Evolutionary conservation across 2,888 invertebrate species (phyloP).

Genomic region (Notodromas monacha): DNA sequence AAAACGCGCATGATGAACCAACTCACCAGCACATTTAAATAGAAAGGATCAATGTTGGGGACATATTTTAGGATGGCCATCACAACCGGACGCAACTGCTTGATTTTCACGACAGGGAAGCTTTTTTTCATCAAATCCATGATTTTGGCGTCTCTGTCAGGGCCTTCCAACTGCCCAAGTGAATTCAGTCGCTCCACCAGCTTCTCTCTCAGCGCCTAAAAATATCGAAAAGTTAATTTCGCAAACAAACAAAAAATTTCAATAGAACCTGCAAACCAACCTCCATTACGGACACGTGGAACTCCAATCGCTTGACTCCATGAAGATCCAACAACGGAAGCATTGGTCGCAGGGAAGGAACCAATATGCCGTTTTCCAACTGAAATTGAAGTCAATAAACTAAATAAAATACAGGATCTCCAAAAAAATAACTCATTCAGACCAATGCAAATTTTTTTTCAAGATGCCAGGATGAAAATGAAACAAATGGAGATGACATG

Average conservation of each 20-base stretch:
- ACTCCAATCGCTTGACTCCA: conserved; percentile 62
- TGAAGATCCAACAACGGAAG: conserved; percentile 74
- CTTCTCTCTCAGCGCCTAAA: conserved; percentile 28
- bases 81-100: conserved; percentile 61
- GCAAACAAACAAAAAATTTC: no score
- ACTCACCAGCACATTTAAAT: conserved; percentile 34
- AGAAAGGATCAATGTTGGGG: conserved; percentile 67
- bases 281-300: conserved; percentile 71
- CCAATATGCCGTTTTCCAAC: conserved; percentile 58
- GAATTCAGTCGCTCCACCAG: conserved; percentile 49
- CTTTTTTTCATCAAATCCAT: conserved; percentile 66
- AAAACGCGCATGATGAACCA: no score
- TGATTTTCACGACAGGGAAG: conserved; percentile 69
- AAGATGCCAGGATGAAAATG: background rate
- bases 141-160: conserved; percentile 43
- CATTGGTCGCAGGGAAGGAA: conserved; percentile 76
- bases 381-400: no score
- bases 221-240: conserved; percentile 9
- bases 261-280: no score
- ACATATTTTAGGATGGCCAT: conserved; percentile 78
- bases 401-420: background rate
- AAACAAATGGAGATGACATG: background rate
- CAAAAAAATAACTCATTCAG: background rate
- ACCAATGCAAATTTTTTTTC: conserved; percentile 10
- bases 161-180: conserved; percentile 34